Evolutionary conservation across 2,113 vertebrate genomes (phyloP).

Genomic region (Noctilio leporinus): DNA sequence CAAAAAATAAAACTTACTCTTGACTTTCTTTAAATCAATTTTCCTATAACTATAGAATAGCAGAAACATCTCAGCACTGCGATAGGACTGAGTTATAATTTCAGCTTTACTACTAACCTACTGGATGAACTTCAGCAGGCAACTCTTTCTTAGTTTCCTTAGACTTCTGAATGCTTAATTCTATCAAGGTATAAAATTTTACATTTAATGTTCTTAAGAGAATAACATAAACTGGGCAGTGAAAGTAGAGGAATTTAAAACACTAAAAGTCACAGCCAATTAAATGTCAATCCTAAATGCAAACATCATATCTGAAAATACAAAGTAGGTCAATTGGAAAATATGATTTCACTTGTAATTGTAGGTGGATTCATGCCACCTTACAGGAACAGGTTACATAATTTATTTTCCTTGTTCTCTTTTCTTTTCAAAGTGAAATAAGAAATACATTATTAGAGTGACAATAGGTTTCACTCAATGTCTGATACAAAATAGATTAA

Average conservation of each 20-base stretch:
- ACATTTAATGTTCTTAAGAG: slow-evolving; percentile 24
- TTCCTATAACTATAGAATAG: not conserved
- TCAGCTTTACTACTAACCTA: not conserved
- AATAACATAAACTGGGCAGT: not conserved
- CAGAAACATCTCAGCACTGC: not conserved
- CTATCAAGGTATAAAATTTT: not conserved
- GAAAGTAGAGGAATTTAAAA: not conserved
- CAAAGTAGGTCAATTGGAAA: slow-evolving; percentile 27
- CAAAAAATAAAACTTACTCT: not conserved
- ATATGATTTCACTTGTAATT: slow-evolving; percentile 26
- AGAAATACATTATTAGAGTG: not conserved
- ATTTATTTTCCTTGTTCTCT: not conserved
- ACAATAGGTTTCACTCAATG: not conserved
- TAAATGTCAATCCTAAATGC: not conserved
- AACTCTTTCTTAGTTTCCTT: not conserved
- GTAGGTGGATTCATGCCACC: not conserved
- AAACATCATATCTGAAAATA: slow-evolving; percentile 37
- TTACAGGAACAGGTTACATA: slow-evolving; percentile 1
- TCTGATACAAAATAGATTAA: not conserved
- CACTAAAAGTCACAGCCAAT: slow-evolving; percentile 32
- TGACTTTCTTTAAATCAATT: not conserved
- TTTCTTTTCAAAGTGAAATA: not conserved
- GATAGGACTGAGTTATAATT: not conserved
- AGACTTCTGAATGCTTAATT: not conserved
- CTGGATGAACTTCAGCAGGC: not conserved